Base-by-base conservation (phyloP, 2,113 vertebrate species). In the Origma solitaria region DNA sequence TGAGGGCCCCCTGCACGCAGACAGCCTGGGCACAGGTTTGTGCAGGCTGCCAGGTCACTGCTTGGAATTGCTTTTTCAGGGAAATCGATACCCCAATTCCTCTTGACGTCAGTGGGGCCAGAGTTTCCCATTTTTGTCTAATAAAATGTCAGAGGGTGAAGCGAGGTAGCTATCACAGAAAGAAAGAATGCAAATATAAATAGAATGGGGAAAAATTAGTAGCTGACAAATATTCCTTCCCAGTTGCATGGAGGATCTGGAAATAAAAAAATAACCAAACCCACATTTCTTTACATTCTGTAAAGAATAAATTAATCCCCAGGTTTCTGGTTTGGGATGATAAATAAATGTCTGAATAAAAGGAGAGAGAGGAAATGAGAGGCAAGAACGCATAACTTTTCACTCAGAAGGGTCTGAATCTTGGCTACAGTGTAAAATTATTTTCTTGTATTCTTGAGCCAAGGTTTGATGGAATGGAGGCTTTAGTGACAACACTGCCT, bases 261-360 rank as follows among this genome's bases (percentile, higher is more conserved):
- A 80, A 93, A 42, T 38, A 11, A 58, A 56, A 66, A 24, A 38
- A 31, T 7, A 35, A 17, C 69, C 10, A n/a, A 27, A 10, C 20
- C 35, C 4, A 21, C 62, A 51, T 68, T 86, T 60, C 62, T 68
- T 86, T 68, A 23, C 27, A 37, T 77, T 77, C 28, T 80, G 51
- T 49, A 83, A 86, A 72, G 47, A 86, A 78, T 83, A 93, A 93
- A 38, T 51, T 79, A 93, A 88, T 80, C 56, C 71, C 60, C 68
- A 86, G 71, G 64, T 94, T 96, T 94, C 58, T 96, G 82, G 3
- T 8, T 88, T 82, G 47, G 79, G 64, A 81, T 66, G 82, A 88
- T 92, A 95, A 95, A 94, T 91, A 95, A 60, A 72, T 42, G 64
- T 75, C 85, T 96, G 82, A 92, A 77, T 80, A 86, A 86, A 95